A percentile compares a stretch with the other conserved stretches of the same genome.
Evolutionary conservation across 1,140 invertebrate genomes (phyloP).

Genomic region (Bathynomus jamesi): DNA sequence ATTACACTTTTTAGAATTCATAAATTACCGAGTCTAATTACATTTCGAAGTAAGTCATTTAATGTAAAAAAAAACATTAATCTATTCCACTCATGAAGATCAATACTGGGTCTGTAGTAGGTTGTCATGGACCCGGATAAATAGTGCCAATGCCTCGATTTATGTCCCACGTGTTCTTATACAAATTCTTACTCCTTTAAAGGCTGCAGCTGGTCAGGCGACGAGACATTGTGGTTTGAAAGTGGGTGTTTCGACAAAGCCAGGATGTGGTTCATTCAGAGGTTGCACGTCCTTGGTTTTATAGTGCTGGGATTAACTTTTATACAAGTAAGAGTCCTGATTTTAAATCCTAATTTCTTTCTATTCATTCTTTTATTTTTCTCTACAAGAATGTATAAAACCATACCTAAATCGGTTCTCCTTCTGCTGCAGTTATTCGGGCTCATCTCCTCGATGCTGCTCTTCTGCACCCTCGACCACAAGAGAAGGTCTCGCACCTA

Average conservation of each 20-base stretch:
- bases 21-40: background rate
- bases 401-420: too few relatives aligned
- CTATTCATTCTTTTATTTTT: too few relatives aligned
- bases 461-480: too few relatives aligned
- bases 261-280: conserved; percentile 40
- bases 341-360: background rate
- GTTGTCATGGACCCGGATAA: too few relatives aligned
- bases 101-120: too few relatives aligned
- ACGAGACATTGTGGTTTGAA: conserved; percentile 32
- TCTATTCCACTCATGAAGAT: too few relatives aligned
- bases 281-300: conserved; percentile 42
- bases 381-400: too few relatives aligned
- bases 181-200: background rate
- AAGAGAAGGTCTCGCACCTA: too few relatives aligned
- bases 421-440: too few relatives aligned
- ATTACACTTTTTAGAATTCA: background rate
- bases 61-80: too few relatives aligned
- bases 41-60: too few relatives aligned
- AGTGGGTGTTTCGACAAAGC: conserved; percentile 41
- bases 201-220: conserved; percentile 35
- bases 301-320: conserved; percentile 36
- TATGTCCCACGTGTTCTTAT: background rate
- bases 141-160: background rate
- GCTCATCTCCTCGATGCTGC: too few relatives aligned
- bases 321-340: background rate